Conservation (phyloP, 2,888 invertebrate genomes). For the Lithophane ornitopus region DNA sequence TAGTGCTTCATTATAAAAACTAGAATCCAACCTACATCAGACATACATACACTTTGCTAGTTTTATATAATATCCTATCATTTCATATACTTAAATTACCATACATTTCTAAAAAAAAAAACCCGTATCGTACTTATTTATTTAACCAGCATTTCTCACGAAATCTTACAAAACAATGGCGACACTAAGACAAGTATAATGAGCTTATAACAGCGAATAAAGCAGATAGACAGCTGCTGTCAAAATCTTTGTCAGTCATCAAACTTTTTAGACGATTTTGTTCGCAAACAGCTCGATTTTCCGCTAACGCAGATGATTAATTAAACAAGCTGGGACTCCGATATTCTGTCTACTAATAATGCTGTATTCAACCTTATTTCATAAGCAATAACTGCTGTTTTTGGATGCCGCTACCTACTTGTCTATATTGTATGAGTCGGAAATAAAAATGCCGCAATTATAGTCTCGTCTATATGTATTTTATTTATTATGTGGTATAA, state of each 20-base stretch:
- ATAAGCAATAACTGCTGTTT: conserved; percentile 26
- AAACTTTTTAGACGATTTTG: conserved; percentile 82
- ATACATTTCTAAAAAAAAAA: background rate
- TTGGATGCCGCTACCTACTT: conserved; percentile 10
- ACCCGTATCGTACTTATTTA: background rate
- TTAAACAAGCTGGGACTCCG: conserved; percentile 77
- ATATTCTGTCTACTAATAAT: conserved; percentile 27
- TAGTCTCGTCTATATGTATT: conserved; percentile 27
- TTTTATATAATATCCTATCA: background rate
- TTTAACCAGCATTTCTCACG: conserved; percentile 7
- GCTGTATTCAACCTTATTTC: conserved; percentile 44
- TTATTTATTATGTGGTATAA: conserved; percentile 38
- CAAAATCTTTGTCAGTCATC: conserved; percentile 74
- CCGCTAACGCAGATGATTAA: conserved; percentile 85
- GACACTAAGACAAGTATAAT: conserved; percentile 58
- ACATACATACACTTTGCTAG: background rate
- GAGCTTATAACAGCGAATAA: conserved; percentile 58
- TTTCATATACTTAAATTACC: background rate
- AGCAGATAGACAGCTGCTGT: conserved; percentile 66
- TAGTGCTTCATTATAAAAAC: background rate
- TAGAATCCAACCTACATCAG: background rate
- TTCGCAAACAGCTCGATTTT: conserved; percentile 86
- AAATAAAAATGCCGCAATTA: conserved; percentile 40
- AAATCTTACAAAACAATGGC: conserved; percentile 39
- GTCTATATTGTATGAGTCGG: conserved; percentile 33